Percentiles rank a stretch among this genome's conserved stretches.
phyloP scores from a whole-genome alignment of 2,113 vertebrate species.

The Chascanopsetta lugubris region DNA sequence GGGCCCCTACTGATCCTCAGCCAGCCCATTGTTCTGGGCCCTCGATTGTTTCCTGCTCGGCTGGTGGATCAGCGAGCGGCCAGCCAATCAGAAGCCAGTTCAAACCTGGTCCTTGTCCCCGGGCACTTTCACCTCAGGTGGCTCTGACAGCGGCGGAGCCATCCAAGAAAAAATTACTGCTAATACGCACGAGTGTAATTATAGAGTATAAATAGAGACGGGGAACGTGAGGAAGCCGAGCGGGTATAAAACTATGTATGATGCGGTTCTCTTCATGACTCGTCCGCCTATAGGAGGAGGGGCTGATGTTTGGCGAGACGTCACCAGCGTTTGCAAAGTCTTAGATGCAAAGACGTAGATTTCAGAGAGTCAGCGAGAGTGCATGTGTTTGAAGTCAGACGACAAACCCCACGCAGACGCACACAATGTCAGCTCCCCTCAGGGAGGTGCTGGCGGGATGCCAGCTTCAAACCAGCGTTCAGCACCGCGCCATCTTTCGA shows the following conservation, averaged over 20 bases:
- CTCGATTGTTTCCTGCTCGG: conserved; percentile 64
- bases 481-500: too few species aligned
- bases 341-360: not conserved
- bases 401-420: too few species aligned
- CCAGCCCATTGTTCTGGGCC: conserved; percentile 70
- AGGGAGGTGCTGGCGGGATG: too few species aligned
- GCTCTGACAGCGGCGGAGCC: not conserved
- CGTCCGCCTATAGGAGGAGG: too few species aligned
- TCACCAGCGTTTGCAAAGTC: not conserved
- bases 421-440: too few species aligned
- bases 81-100: conserved; percentile 21
- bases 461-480: too few species aligned
- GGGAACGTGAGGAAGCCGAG: not conserved
- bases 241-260: conserved; percentile 13
- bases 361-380: not conserved
- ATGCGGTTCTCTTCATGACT: too few species aligned
- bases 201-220: not conserved
- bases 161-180: conserved; percentile 2
- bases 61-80: conserved; percentile 50
- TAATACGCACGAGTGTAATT: not conserved
- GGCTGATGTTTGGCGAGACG: not conserved
- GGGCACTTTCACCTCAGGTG: conserved; percentile 6
- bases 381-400: too few species aligned
- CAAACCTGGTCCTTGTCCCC: not conserved
- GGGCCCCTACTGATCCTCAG: conserved; percentile 66